phyloP scores from a whole-genome alignment of 2,113 vertebrate species.

The Alethe diademata region DNA sequence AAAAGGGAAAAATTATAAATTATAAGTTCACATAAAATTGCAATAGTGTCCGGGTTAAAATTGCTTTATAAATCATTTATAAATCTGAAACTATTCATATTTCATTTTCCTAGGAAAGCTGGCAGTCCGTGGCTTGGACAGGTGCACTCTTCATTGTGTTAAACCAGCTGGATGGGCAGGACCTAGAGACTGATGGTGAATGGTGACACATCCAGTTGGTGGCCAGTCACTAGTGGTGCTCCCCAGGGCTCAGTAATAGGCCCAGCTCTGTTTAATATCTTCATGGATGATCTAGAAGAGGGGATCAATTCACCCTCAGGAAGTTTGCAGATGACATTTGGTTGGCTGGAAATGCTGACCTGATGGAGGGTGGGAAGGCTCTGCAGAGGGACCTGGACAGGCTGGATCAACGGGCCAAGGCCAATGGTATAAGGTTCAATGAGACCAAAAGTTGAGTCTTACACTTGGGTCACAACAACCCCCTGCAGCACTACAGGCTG shows the following conservation, averaged over 20 bases:
- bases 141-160: not conserved
- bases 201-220: no score
- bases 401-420: no score
- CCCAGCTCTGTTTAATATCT: not conserved
- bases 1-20: not conserved
- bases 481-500: not conserved
- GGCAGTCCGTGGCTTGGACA: not conserved
- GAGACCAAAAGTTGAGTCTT: not conserved
- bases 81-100: not conserved
- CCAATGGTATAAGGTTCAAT: not conserved
- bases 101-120: not conserved
- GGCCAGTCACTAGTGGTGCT: not conserved
- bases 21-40: not conserved
- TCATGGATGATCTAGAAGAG: not conserved
- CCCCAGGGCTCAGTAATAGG: not conserved
- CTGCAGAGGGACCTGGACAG: not conserved
- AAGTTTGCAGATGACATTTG: not conserved
- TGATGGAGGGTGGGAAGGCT: not conserved
- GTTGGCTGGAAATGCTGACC: not conserved
- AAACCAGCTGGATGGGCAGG: no score
- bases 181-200: not conserved
- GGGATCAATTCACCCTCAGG: not conserved
- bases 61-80: not conserved
- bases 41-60: not conserved
- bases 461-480: not conserved